Conservation (phyloP, 1,140 invertebrate species). For the Trypoxylus dichotomus region DNA sequence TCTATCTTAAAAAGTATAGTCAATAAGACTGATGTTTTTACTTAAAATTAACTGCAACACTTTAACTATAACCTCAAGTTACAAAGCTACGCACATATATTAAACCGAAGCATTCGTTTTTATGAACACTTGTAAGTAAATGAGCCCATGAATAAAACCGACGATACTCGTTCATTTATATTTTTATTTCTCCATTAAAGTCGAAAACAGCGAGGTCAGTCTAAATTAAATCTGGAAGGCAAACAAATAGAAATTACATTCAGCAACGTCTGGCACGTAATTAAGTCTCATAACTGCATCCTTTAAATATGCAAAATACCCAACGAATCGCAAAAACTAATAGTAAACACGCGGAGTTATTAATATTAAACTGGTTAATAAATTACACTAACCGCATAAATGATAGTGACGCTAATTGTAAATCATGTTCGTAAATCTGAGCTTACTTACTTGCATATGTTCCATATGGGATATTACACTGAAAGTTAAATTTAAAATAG, state of each 20-base stretch:
- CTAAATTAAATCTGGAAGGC: neutral
- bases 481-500: neutral
- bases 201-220: neutral
- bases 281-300: neutral
- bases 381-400: neutral
- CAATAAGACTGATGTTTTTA: too few relatives aligned
- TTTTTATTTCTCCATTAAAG: neutral
- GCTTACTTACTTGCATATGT: slow-evolving; percentile 16
- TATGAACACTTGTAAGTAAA: neutral
- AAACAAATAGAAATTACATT: neutral
- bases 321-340: neutral
- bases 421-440: slow-evolving; percentile 7
- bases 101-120: neutral
- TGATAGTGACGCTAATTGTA: slow-evolving; percentile 17
- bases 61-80: too few relatives aligned
- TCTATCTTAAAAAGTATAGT: too few relatives aligned
- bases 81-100: too few relatives aligned
- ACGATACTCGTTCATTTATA: neutral
- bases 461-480: neutral
- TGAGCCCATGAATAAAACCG: neutral
- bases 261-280: neutral
- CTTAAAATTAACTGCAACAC: too few relatives aligned
- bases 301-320: slow-evolving; percentile 10
- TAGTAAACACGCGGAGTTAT: slow-evolving; percentile 9
- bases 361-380: slow-evolving; percentile 16